Evolutionary conservation across 35 echinoderm and acorn worm species (phyloP), one percentile per base, ranked within the genome.

Genomic region (Anneissia japonica): DNA sequence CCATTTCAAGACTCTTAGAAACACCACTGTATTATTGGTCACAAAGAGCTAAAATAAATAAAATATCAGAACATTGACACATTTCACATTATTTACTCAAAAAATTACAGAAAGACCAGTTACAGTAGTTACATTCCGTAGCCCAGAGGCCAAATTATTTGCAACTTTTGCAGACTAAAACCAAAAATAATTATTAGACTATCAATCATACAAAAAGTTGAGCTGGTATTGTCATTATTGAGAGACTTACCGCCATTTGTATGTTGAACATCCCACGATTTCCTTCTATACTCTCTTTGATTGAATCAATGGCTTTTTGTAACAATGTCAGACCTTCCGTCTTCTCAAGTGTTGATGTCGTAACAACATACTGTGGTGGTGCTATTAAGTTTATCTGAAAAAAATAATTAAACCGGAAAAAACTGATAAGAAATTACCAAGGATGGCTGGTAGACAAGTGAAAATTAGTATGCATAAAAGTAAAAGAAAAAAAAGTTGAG

Each of bases 161-260:
- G n/a, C n/a, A n/a, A n/a, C n/a, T n/a, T n/a, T n/a, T n/a, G n/a
- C n/a, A n/a, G n/a, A n/a, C n/a, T n/a, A n/a, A n/a, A n/a, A n/a
- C n/a, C n/a, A n/a, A n/a, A n/a, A n/a, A n/a, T n/a, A n/a, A n/a
- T n/a, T n/a, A n/a, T n/a, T n/a, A n/a, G n/a, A n/a, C n/a, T n/a
- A n/a, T n/a, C n/a, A n/a, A n/a, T n/a, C n/a, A n/a, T n/a, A n/a
- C n/a, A n/a, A n/a, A n/a, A n/a, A n/a, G n/a, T n/a, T n/a, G n/a
- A n/a, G n/a, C n/a, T n/a, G n/a, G n/a, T n/a, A n/a, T n/a, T n/a
- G n/a, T n/a, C n/a, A n/a, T n/a, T n/a, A n/a, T n/a, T n/a, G n/a
- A n/a, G n/a, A n/a, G n/a, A 94, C 95, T 94, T 84, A 98, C 95
- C 14, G 89, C 92, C 95, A 98, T 93, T 30, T 89, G 77, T n/a